Conservation (phyloP, 2,888 invertebrate species). For the Polyommatus iphigenia region DNA sequence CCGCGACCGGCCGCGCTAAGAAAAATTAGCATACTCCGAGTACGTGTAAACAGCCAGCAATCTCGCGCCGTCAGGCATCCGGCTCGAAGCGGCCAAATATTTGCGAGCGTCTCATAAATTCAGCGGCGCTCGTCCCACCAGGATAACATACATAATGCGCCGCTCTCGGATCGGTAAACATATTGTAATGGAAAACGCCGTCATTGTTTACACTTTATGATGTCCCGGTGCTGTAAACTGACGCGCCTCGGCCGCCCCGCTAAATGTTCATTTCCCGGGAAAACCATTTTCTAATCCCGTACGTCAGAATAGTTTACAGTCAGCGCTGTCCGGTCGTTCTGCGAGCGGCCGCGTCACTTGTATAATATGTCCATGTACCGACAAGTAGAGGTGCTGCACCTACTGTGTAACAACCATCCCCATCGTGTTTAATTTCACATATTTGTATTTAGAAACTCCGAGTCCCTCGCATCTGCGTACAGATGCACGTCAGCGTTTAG, state of each 20-base stretch:
- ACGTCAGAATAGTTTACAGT: constrained; percentile 14
- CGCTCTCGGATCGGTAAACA: constrained; percentile 79
- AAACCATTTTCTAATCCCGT: constrained; percentile 34
- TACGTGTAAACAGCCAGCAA: constrained; percentile 56
- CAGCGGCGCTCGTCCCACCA: constrained; percentile 68
- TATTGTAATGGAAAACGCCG: constrained; percentile 80
- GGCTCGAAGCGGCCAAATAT: constrained; percentile 76
- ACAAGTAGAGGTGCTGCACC: not conserved
- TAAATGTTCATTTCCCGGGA: constrained; percentile 44
- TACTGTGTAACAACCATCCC: not conserved
- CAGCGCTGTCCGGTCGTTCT: constrained; percentile 8
- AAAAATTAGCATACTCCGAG: constrained; percentile 46
- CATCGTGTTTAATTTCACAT: not conserved
- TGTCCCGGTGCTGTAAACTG: constrained; percentile 74
- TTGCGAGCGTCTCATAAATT: constrained; percentile 78
- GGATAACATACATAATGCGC: constrained; percentile 80
- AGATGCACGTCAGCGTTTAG: constrained; percentile 32
- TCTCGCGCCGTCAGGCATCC: constrained; percentile 76
- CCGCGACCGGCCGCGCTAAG: constrained; percentile 24
- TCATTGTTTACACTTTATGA: constrained; percentile 79
- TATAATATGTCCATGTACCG: not conserved
- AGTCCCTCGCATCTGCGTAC: constrained; percentile 36
- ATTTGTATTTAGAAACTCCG: not conserved
- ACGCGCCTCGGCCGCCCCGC: constrained; percentile 49
- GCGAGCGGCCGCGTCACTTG: not conserved